Conservation (phyloP, 1,140 invertebrate genomes). For the Triops cancriformis region DNA sequence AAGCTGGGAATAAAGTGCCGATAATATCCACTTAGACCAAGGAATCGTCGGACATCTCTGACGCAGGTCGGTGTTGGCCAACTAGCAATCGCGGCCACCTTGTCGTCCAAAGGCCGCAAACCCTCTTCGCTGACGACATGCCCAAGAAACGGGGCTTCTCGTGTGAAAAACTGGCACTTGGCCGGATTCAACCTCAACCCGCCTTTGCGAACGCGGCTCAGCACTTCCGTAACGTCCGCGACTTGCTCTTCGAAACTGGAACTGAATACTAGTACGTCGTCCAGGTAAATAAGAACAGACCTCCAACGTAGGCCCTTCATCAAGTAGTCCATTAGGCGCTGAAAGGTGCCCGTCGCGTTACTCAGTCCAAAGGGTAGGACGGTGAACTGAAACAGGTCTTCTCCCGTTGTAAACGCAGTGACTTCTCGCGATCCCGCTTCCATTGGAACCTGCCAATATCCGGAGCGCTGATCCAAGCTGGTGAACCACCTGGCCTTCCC, state of each 20-base stretch:
- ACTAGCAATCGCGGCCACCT: constrained; percentile 27
- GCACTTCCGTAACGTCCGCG: constrained; percentile 24
- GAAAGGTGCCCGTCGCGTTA: constrained; percentile 33
- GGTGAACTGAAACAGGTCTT: constrained; percentile 34
- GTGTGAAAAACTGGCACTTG: too few relatives aligned
- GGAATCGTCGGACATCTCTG: constrained; percentile 36
- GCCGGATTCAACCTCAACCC: too few relatives aligned
- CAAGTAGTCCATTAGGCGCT: constrained; percentile 30
- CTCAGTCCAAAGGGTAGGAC: constrained; percentile 44
- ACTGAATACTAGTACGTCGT: constrained; percentile 27
- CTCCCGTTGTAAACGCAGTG: constrained; percentile 44
- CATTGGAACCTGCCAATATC: constrained; percentile 40
- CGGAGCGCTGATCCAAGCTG: constrained; percentile 40
- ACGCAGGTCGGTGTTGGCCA: constrained; percentile 33
- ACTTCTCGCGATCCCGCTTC: too few relatives aligned
- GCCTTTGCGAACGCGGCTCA: too few relatives aligned
- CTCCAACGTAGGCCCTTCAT: constrained; percentile 27
- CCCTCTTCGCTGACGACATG: too few relatives aligned
- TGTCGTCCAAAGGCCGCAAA: constrained; percentile 23
- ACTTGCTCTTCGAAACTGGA: constrained; percentile 27
- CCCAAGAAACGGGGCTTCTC: too few relatives aligned
- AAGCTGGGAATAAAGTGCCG: too few relatives aligned
- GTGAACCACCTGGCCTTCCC: constrained; percentile 35
- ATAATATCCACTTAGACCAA: too few relatives aligned
- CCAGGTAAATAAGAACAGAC: constrained; percentile 21